Evolutionary conservation across 2,888 invertebrate genomes (phyloP).

Genomic region (Spilosoma lubricipeda): DNA sequence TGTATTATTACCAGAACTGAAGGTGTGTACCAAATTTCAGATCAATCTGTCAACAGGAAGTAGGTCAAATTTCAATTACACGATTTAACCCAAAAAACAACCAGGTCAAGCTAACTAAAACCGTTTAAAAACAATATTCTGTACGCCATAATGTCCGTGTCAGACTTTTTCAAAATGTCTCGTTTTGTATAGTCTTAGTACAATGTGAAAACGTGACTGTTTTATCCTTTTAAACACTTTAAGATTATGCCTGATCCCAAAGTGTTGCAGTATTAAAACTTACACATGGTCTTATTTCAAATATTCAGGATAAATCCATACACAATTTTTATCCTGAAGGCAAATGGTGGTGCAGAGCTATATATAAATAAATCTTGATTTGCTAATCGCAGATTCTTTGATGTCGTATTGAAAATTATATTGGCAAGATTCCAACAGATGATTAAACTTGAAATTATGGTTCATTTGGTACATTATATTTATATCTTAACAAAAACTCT

Average conservation of each 20-base stretch:
- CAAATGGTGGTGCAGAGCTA: not conserved
- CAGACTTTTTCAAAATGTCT: too few relatives aligned
- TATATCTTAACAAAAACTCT: not conserved
- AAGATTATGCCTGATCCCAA: constrained; percentile 1
- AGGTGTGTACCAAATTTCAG: too few relatives aligned
- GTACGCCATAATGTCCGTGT: too few relatives aligned
- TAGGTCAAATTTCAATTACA: too few relatives aligned
- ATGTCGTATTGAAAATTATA: constrained; percentile 24
- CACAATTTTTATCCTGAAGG: not conserved
- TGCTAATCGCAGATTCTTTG: constrained; percentile 9
- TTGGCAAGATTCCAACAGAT: constrained; percentile 36
- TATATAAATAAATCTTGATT: not conserved
- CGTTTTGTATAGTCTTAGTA: not conserved
- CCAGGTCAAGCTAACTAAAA: too few relatives aligned
- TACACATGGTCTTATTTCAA: too few relatives aligned
- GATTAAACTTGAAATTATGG: constrained; percentile 10
- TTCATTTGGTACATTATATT: not conserved
- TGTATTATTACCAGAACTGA: too few relatives aligned
- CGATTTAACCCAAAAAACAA: too few relatives aligned
- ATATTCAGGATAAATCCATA: constrained; percentile 2
- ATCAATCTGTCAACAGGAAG: too few relatives aligned
- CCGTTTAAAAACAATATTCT: not conserved
- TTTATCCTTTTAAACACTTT: not conserved
- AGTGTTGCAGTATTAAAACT: constrained; percentile 12
- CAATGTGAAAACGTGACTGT: not conserved